Conservation (phyloP, 1,140 invertebrate species). For the Anthonomus grandis region DNA sequence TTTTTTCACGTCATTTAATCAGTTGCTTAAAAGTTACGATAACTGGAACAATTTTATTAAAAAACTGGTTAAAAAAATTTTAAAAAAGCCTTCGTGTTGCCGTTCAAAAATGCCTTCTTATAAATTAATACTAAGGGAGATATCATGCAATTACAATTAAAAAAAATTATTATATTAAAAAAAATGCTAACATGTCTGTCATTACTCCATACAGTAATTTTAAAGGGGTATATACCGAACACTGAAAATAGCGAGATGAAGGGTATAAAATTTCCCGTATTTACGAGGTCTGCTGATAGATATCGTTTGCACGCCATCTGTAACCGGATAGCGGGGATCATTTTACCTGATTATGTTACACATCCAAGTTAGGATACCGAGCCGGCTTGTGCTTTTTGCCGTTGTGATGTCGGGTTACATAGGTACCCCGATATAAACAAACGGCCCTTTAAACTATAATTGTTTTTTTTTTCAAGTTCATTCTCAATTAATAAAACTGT, state of each 20-base stretch:
- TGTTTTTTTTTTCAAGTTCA: conserved; percentile 13
- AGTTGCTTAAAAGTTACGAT: too few species aligned
- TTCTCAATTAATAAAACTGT: conserved; percentile 5
- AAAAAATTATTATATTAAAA: too few species aligned
- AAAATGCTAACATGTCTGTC: too few species aligned
- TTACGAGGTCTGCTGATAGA: conserved; percentile 45
- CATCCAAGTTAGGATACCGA: conserved; percentile 38
- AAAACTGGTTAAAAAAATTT: too few species aligned
- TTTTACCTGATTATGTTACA: conserved; percentile 39
- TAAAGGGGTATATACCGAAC: conserved; percentile 6
- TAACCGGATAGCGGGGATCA: conserved; percentile 40
- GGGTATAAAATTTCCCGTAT: conserved; percentile 45
- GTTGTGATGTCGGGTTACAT: conserved; percentile 23
- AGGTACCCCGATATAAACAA: conserved; percentile 14
- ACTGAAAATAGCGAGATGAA: conserved; percentile 39
- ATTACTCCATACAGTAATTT: too few species aligned
- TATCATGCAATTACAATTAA: too few species aligned
- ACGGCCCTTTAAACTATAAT: conserved; percentile 21
- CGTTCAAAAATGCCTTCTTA: too few species aligned
- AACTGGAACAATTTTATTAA: too few species aligned
- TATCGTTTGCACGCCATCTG: conserved; percentile 45
- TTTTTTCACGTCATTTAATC: too few species aligned
- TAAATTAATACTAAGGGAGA: too few species aligned
- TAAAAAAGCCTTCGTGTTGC: too few species aligned
- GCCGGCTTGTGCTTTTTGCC: conserved; percentile 25